Base-by-base conservation (phyloP, 2,113 vertebrate species). In the Pteropus alecto region DNA sequence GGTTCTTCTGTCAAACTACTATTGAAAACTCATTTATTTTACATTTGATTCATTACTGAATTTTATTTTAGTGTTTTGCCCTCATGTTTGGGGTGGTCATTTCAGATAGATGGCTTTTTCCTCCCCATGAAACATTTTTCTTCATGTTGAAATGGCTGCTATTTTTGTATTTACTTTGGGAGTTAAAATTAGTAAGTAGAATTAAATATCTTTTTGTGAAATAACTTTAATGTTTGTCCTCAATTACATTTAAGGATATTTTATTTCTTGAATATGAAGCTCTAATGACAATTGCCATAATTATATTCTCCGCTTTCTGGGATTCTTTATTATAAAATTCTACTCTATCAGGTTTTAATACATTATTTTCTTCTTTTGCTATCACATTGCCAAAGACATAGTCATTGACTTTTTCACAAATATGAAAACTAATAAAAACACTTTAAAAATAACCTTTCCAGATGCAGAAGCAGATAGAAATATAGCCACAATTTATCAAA, bases 11-110 rank as follows among this genome's bases (percentile, higher is more conserved):
- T 89, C 51, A 71, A 86, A 65, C 10, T 51, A 60, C 67, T 26
- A 28, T 60, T 97, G 1, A 51, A 35, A 93, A 94, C 6, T 60
- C 19, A 76, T 86, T 96, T 93, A 33, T 96, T 97, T 86, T 82
- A 67, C 61, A 38, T 33, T 70, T 91, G 48, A 74, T 84, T 93
- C 18, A 28, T 46, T 43, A 38, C 0, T 92, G 35, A 92, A 82
- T 24, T 97, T 96, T 24, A 92, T 16, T 96, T 94, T 16, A 9
- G 2, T 83, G 78, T 43, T 21, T 92, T 71, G 2, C 0, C 6
- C 11, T 78, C 60, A 26, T 26, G 0, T 43, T 38, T 87, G 41
- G 94, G 33, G 19, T 22, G 35, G 7, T 85, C 14, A 46, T 38
- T 16, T 60, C 15, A 65, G 16, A 78, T 24, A 38, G 41, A 71